Percentiles rank a stretch among this genome's conserved stretches.
These are phyloP conservation scores for Parasteatoda tepidariorum DNA, from an alignment of 1,140 invertebrate species.

Conservation along the genomic window DNA sequence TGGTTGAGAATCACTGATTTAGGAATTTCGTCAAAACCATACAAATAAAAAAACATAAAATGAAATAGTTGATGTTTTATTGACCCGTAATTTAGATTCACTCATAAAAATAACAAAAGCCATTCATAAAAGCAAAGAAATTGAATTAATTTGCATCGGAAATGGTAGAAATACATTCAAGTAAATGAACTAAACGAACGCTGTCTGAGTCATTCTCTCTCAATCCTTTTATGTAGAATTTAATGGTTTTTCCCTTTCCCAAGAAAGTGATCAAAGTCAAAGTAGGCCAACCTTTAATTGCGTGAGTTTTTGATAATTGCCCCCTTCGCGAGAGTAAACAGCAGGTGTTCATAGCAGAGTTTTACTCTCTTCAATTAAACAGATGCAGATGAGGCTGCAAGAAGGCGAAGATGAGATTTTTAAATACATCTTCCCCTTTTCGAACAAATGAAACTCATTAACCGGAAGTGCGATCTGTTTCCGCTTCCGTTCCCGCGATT, in stretches of 20 bases:
- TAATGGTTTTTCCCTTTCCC: neutral
- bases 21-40: too few relatives aligned
- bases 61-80: too few relatives aligned
- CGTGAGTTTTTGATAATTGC: neutral
- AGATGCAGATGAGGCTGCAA: neutral
- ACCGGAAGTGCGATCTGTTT: constrained; percentile 11
- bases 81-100: too few relatives aligned
- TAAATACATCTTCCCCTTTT: neutral
- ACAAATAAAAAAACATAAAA: too few relatives aligned
- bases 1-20: too few relatives aligned
- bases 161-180: too few relatives aligned
- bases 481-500: constrained; percentile 22
- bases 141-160: too few relatives aligned
- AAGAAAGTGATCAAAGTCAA: neutral
- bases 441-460: neutral
- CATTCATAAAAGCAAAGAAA: too few relatives aligned
- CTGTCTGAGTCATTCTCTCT: neutral
- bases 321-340: neutral
- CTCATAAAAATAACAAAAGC: too few relatives aligned
- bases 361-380: neutral
- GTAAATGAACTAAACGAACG: too few relatives aligned
- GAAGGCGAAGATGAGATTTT: neutral
- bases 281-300: neutral
- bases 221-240: neutral
- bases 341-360: neutral